These are phyloP conservation scores for Piliocolobus tephrosceles DNA, from an alignment of 2,113 vertebrate genomes.

Conservation along the genomic window DNA sequence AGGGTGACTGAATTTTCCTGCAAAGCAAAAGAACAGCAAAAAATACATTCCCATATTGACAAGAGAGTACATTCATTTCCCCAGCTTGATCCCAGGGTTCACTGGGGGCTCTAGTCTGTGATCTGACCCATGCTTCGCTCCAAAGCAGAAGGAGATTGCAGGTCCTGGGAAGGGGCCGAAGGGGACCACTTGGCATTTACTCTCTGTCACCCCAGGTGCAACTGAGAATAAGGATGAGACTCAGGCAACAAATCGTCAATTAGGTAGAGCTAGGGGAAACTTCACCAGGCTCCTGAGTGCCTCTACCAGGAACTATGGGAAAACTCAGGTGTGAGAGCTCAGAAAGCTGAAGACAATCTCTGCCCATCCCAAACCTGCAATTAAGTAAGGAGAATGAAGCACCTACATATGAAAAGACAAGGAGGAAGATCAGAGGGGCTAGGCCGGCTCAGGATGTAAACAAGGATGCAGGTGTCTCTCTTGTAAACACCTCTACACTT, in stretches of 20 bases:
- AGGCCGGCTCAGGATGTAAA: background rate
- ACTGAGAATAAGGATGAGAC: background rate
- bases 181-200: too few species aligned
- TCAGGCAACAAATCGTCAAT: background rate
- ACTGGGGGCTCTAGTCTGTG: background rate
- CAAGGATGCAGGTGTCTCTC: background rate
- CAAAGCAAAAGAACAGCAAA: slow-evolving; percentile 67
- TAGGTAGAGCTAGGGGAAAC: background rate
- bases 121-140: background rate
- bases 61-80: background rate
- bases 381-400: background rate
- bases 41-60: background rate
- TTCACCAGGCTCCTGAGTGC: background rate
- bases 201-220: background rate
- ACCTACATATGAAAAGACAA: background rate
- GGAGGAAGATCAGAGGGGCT: background rate
- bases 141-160: background rate
- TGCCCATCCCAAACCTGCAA: background rate
- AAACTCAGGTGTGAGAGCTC: background rate
- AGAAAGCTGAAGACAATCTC: background rate
- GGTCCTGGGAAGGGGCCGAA: background rate
- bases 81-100: background rate
- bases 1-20: slow-evolving; percentile 95
- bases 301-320: background rate
- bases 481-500: background rate